Evolutionary conservation across 2,797 vertebrate species (phyloP), one percentile per base, ranked within the genome.

Genomic region (Sebastes cheni): DNA sequence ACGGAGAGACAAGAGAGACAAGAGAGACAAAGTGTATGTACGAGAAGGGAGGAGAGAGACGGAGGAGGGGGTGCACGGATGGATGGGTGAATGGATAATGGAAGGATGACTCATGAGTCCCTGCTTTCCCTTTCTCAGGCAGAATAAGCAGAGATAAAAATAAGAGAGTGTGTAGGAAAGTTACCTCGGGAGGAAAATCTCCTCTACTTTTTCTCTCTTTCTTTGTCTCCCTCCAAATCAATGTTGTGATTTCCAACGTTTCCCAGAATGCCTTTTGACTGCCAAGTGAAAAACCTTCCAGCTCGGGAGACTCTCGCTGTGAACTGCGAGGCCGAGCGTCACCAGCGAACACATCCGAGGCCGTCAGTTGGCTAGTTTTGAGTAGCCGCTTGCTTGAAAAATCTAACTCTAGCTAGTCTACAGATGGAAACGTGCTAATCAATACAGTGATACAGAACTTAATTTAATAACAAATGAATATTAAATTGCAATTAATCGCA

Each of bases 1-100:
- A 85, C 27, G 7, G 50, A 78, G 64, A 75, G 77, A 79, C 60
- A 79, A 65, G 50, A 78, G 64, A 75, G 77, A 79, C 60, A 79
- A 65, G 55, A 39, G 52, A 81, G 39, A 74, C 62, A 60, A 65
- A 73, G 67, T 70, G 5, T 50, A 64, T 66, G 69, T 52, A 34
- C 11, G 3, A 72, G 52, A 20, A 64, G 18, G 56, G 16, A 58
- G 61, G 64, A 34, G 55, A 62, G 42, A 39, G 59, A 29, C 1
- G 1, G 72, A 9, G 56, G 22, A 39, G 60, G 32, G 30, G 22
- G 32, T 54, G 62, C 16, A 56, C 58, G 74, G 6, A 79, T 61
- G 55, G 58, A 79, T 66, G 59, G 60, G 71, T 58, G 62, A 36
- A 78, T 67, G 75, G 60, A 67, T 68, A 59, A 32, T 72, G 59